Percentiles rank a stretch among this genome's conserved stretches.
Conservation (phyloP, 2,797 vertebrate genomes). For the Pelochelys cantorii region DNA sequence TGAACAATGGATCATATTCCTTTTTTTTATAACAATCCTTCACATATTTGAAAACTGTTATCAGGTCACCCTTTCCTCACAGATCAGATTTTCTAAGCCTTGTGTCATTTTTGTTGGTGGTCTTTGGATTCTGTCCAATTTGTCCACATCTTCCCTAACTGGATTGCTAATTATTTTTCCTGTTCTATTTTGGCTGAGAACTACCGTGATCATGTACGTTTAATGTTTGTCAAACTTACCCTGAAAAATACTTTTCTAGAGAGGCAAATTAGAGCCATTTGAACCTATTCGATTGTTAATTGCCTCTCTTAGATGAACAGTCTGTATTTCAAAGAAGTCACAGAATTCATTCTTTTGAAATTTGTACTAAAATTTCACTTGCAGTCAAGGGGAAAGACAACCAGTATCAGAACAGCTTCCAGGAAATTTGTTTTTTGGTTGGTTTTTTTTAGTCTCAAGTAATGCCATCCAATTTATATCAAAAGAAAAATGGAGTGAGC, state of each 20-base stretch:
- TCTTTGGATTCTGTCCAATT: background rate
- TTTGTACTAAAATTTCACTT: background rate
- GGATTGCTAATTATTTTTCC: background rate
- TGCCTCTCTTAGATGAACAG: background rate
- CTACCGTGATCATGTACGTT: background rate
- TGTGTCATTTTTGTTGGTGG: background rate
- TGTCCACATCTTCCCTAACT: background rate
- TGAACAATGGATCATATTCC: background rate
- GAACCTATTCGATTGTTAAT: constrained; percentile 6
- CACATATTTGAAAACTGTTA: background rate
- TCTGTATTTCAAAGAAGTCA: background rate
- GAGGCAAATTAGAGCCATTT: background rate
- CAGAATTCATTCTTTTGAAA: constrained; percentile 4
- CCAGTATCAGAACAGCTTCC: background rate
- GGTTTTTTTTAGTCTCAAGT: background rate
- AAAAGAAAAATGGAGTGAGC: background rate
- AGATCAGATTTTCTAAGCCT: background rate
- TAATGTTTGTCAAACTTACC: background rate
- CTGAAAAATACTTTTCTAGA: background rate
- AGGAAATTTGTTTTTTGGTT: background rate
- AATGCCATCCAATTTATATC: background rate
- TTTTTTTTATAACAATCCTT: background rate
- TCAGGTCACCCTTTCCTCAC: background rate
- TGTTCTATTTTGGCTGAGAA: background rate
- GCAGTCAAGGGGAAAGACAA: background rate